Conservation (phyloP, 2,888 invertebrate genomes). For the Apeira syringaria region DNA sequence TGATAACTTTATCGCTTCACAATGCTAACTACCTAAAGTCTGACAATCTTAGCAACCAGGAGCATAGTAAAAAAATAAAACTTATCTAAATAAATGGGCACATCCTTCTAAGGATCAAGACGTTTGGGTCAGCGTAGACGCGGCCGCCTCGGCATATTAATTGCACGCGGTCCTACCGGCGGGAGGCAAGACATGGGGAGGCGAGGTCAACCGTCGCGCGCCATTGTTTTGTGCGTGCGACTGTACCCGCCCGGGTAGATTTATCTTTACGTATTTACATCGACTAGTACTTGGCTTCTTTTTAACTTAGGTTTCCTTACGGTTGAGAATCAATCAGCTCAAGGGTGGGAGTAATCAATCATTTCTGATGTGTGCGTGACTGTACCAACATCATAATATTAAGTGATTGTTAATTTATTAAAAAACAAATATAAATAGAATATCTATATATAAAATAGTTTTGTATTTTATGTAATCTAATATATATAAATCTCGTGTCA, state of each 20-base stretch:
- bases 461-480: too few species aligned
- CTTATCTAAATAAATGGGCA: conserved; percentile 6
- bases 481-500: too few species aligned
- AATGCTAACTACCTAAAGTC: too few species aligned
- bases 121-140: conserved; percentile 46
- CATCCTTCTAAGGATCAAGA: conserved; percentile 47
- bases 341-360: neutral
- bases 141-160: conserved; percentile 83
- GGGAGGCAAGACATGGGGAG: conserved; percentile 74
- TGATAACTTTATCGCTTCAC: too few species aligned
- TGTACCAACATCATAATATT: neutral
- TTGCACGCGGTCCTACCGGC: conserved; percentile 82
- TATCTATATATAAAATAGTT: too few species aligned
- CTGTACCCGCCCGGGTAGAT: conserved; percentile 46
- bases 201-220: conserved; percentile 82
- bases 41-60: too few species aligned
- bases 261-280: conserved; percentile 39
- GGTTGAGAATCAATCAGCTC: neutral
- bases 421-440: too few species aligned
- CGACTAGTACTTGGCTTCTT: conserved; percentile 27
- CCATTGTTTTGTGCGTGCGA: conserved; percentile 81
- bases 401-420: too few species aligned
- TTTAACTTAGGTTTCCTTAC: conserved; percentile 1
- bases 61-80: conserved; percentile 5
- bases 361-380: neutral